Evolutionary conservation across 1,140 invertebrate species (phyloP).

Genomic region (Pararge aegeria): DNA sequence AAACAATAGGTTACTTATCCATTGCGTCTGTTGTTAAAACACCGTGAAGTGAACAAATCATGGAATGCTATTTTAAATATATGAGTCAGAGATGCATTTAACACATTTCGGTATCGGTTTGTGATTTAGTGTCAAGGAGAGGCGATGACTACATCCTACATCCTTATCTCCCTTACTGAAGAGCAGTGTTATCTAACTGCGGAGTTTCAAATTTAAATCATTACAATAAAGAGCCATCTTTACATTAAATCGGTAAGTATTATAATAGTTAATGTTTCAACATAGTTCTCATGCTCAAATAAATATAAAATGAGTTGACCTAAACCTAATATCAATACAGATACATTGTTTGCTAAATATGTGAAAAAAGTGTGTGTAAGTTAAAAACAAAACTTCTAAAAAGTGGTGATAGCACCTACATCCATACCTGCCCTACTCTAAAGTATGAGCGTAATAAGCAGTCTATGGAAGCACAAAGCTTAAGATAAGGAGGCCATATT

Average conservation of each 20-base stretch:
- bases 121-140: conserved; percentile 60
- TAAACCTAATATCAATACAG: too few relatives aligned
- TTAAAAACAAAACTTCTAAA: too few relatives aligned
- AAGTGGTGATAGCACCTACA: too few relatives aligned
- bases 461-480: too few relatives aligned
- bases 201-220: background rate
- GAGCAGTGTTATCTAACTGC: conserved; percentile 22
- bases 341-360: too few relatives aligned
- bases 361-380: too few relatives aligned
- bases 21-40: conserved; percentile 4
- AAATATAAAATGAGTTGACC: too few relatives aligned
- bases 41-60: conserved; percentile 28
- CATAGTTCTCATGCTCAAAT: too few relatives aligned
- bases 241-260: background rate
- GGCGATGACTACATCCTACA: conserved; percentile 32
- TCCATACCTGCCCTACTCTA: too few relatives aligned
- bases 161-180: conserved; percentile 20
- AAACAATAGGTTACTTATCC: conserved; percentile 13
- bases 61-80: conserved; percentile 41
- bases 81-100: conserved; percentile 61
- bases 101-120: conserved; percentile 49
- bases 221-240: background rate
- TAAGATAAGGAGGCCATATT: too few relatives aligned
- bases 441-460: too few relatives aligned
- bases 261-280: too few relatives aligned